Conservation (phyloP, 2,113 vertebrate species). For the Anas platyrhynchos region DNA sequence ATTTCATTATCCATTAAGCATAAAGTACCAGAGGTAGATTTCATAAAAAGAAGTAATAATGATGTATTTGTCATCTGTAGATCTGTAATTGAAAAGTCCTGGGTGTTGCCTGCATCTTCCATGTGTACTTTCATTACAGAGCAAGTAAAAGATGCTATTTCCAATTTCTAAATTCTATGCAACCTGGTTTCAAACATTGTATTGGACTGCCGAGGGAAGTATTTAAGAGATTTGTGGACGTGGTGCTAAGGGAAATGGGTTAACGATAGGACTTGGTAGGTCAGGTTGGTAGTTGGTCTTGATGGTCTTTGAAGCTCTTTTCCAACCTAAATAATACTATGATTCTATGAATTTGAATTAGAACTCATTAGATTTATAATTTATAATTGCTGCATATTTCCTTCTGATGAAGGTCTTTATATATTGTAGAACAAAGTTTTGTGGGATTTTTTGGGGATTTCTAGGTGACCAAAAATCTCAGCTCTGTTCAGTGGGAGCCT, state of each 20-base stretch:
- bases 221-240: not conserved
- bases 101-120: not conserved
- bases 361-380: not conserved
- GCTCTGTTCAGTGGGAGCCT: not conserved
- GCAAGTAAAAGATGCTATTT: not conserved
- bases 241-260: not conserved
- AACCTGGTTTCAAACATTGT: not conserved
- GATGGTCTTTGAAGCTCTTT: not conserved
- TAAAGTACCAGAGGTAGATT: not conserved
- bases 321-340: not conserved
- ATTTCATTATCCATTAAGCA: not conserved
- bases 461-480: not conserved
- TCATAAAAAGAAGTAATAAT: not conserved
- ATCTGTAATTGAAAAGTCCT: not conserved
- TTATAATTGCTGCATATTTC: not conserved
- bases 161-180: not conserved
- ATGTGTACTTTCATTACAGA: not conserved
- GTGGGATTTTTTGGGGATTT: not conserved
- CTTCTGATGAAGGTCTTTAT: not conserved
- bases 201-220: not conserved
- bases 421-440: not conserved
- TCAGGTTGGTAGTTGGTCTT: not conserved
- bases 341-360: not conserved
- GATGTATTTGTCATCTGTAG: not conserved
- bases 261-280: not conserved